These are phyloP conservation scores for Papilio demoleus DNA, from an alignment of 2,888 invertebrate species.

Conservation along the genomic window DNA sequence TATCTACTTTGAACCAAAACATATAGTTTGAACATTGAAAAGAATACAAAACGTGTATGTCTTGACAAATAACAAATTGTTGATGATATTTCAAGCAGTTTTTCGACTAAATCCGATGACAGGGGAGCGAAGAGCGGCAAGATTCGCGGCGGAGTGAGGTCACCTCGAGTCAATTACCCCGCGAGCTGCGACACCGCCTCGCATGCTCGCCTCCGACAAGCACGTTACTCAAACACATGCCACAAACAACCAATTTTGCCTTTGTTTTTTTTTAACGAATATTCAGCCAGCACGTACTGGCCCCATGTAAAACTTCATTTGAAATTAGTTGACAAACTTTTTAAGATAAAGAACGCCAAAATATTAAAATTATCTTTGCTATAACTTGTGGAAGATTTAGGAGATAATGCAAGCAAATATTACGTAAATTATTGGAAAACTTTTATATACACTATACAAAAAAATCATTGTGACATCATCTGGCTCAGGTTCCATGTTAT, in stretches of 20 bases:
- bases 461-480: background rate
- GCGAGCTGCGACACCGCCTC: slow-evolving; percentile 36
- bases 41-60: background rate
- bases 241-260: background rate
- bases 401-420: background rate
- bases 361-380: background rate
- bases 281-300: background rate
- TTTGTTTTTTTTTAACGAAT: background rate
- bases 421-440: background rate
- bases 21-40: background rate
- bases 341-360: background rate
- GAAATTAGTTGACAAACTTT: background rate
- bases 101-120: slow-evolving; percentile 20
- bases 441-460: background rate
- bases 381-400: background rate
- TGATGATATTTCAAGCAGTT: slow-evolving; percentile 18
- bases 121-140: slow-evolving; percentile 59
- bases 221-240: slow-evolving; percentile 36
- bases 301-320: background rate
- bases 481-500: background rate
- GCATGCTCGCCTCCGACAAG: slow-evolving; percentile 52
- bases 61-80: slow-evolving; percentile 22
- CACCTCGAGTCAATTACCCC: slow-evolving; percentile 87
- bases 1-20: background rate
- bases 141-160: slow-evolving; percentile 81